A percentile compares a stretch with the other conserved stretches of the same genome.
Evolutionary conservation across 2,113 vertebrate species (phyloP).

Genomic region (Semnopithecus entellus): DNA sequence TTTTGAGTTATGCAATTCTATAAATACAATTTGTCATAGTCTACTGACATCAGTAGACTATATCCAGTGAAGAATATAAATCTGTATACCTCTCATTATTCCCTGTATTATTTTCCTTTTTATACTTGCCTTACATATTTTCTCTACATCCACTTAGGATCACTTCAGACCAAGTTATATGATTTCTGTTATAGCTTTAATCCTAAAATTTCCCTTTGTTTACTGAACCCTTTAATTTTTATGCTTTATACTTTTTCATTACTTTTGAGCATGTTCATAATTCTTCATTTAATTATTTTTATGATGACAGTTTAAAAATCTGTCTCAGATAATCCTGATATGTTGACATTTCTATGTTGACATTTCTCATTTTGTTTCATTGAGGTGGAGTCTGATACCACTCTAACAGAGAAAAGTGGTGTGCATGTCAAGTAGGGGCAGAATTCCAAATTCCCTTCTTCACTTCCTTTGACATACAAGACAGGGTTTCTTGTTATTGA

Average conservation of each 20-base stretch:
- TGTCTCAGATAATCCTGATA: background rate
- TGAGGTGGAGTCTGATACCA: background rate
- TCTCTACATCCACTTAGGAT: background rate
- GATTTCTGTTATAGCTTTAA: background rate
- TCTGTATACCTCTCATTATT: background rate
- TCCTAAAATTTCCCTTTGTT: background rate
- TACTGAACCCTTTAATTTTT: background rate
- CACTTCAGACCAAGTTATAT: background rate
- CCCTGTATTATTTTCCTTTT: no score
- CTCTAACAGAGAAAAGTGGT: no score
- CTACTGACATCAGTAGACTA: background rate
- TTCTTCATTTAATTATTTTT: background rate
- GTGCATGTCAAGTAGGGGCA: no score
- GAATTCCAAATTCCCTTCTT: no score
- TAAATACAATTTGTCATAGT: background rate
- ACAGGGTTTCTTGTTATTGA: no score
- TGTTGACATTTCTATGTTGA: background rate
- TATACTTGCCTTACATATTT: background rate
- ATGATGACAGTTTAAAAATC: background rate
- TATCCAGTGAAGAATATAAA: background rate
- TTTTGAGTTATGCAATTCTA: background rate
- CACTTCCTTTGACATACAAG: no score
- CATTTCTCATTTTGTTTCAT: background rate
- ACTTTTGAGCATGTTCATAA: background rate
- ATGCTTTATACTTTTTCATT: background rate